phyloP scores from a whole-genome alignment of 2,113 vertebrate genomes.

The Motacilla tschutschensis region DNA sequence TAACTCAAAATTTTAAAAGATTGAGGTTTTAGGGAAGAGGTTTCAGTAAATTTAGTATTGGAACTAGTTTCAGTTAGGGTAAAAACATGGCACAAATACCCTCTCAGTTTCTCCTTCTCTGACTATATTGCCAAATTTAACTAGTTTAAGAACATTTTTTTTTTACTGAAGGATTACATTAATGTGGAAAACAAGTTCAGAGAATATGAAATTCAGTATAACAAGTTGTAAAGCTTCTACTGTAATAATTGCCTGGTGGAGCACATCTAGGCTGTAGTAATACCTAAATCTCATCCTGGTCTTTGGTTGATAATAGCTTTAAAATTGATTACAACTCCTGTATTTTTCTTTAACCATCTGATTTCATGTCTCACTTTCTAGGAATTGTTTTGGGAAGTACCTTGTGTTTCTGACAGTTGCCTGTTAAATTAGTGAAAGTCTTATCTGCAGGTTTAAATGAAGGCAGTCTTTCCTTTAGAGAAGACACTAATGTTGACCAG shows the following conservation, averaged over 20 bases:
- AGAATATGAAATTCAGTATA: neutral
- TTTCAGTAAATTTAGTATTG: neutral
- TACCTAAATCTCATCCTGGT: neutral
- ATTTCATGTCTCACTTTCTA: neutral
- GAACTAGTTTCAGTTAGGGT: neutral
- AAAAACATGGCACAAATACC: neutral
- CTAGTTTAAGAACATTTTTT: neutral
- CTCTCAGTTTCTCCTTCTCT: neutral
- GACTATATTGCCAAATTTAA: neutral
- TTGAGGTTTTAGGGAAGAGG: neutral
- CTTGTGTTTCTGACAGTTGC: neutral
- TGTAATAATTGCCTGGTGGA: neutral
- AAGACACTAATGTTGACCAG: neutral
- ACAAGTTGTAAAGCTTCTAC: neutral
- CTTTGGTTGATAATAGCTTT: neutral
- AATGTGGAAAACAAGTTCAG: neutral
- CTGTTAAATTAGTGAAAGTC: neutral
- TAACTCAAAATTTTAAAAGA: neutral
- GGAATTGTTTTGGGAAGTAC: neutral
- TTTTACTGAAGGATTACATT: neutral
- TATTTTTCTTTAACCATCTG: neutral
- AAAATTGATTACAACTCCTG: neutral
- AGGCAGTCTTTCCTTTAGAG: neutral
- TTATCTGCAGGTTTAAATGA: neutral
- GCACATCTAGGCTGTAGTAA: neutral